Evolutionary conservation across 2,888 invertebrate species (phyloP).

Genomic region (Copidosoma aretas): DNA sequence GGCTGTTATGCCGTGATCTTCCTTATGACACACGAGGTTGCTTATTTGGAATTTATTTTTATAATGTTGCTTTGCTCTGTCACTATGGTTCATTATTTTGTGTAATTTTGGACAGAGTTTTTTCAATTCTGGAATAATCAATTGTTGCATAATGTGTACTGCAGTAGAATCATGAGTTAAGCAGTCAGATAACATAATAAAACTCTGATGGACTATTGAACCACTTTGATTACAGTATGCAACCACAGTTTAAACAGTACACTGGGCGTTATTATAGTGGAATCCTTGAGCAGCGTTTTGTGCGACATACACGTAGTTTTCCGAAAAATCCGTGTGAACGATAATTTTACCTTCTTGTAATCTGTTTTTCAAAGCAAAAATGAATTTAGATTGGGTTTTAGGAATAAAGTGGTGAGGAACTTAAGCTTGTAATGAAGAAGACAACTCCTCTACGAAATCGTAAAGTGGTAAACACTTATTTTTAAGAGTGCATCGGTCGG

Average conservation of each 20-base stretch:
- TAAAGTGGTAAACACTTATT: neutral
- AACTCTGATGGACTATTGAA: neutral
- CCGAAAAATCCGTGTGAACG: neutral
- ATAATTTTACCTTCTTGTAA: neutral
- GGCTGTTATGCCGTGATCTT: neutral
- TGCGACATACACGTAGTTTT: neutral
- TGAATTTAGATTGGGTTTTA: neutral
- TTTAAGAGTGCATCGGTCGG: slow-evolving; percentile 1
- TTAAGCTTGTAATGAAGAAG: neutral
- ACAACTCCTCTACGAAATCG: neutral
- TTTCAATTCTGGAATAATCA: neutral
- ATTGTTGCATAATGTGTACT: neutral
- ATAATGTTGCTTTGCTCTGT: slow-evolving; percentile 2
- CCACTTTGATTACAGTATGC: neutral
- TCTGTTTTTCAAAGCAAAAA: neutral
- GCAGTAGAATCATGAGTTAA: neutral
- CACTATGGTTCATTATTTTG: neutral
- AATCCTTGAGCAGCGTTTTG: neutral
- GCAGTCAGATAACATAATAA: neutral
- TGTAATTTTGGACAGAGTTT: neutral
- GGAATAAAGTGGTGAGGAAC: neutral
- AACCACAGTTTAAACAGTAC: neutral
- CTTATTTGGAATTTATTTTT: neutral
- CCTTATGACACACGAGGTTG: neutral
- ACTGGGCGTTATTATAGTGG: neutral